Percentiles rank a stretch among this genome's conserved stretches.
phyloP scores from a whole-genome alignment of 2,113 vertebrate species.

The Pavo muticus region DNA sequence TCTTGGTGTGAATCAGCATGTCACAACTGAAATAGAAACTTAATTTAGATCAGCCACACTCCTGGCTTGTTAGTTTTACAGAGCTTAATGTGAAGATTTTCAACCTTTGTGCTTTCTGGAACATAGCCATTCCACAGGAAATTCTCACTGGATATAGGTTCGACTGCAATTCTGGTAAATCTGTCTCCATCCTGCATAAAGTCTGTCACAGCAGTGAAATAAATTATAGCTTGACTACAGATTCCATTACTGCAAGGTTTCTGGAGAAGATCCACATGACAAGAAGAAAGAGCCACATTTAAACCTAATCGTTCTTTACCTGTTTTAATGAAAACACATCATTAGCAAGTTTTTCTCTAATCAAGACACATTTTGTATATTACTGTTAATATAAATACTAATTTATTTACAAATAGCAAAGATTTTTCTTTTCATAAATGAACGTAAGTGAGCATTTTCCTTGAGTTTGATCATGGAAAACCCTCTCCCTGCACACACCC shows the following conservation, averaged over 20 bases:
- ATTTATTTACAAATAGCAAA: not conserved
- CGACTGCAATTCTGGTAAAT: conserved; percentile 76
- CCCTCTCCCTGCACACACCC: not conserved
- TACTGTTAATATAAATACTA: not conserved
- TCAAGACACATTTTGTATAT: not conserved
- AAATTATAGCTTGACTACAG: conserved; percentile 78
- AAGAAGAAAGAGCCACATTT: conserved; percentile 89
- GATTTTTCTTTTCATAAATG: not conserved
- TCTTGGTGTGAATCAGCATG: not conserved
- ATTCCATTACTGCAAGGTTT: conserved; percentile 76
- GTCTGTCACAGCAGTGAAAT: conserved; percentile 84
- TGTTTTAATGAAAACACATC: conserved; percentile 59
- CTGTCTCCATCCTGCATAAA: conserved; percentile 84
- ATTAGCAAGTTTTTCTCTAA: not conserved
- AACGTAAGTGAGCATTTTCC: not conserved
- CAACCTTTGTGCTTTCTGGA: conserved; percentile 83
- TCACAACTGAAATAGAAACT: not conserved
- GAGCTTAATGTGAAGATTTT: conserved; percentile 12
- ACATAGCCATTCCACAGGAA: conserved; percentile 89
- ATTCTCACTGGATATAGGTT: conserved; percentile 79
- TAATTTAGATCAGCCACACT: not conserved
- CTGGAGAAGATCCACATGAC: conserved; percentile 81
- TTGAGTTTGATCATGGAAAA: not conserved
- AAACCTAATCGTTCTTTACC: conserved; percentile 71
- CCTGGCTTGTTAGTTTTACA: not conserved